Conservation (phyloP, 2,113 vertebrate species). For the Pseudorasbora parva region DNA sequence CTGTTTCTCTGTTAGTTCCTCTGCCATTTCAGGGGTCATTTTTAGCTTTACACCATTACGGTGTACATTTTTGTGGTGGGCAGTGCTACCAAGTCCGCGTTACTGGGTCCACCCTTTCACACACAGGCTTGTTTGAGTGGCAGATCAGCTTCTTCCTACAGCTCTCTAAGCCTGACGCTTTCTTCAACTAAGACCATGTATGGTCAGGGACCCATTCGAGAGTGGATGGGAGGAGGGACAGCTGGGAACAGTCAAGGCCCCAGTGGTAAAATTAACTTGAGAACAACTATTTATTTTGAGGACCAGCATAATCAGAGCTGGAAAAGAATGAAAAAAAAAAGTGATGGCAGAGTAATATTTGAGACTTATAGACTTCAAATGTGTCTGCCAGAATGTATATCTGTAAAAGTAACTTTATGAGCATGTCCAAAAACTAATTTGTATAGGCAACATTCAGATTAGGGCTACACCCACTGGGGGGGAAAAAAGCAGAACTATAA, state of each 20-base stretch:
- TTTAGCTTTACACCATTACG: slow-evolving; percentile 36
- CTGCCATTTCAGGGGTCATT: neutral
- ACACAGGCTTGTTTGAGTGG: slow-evolving; percentile 42
- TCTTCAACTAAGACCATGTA: slow-evolving; percentile 64
- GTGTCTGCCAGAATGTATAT: neutral
- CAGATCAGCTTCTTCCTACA: slow-evolving; percentile 48
- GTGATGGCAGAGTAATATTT: neutral
- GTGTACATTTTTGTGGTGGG: slow-evolving; percentile 27
- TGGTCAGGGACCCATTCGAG: slow-evolving; percentile 55
- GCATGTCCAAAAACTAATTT: neutral
- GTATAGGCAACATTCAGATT: neutral
- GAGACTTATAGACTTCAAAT: neutral
- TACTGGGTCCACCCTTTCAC: slow-evolving; percentile 44
- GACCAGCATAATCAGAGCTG: slow-evolving; percentile 42
- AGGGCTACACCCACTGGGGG: neutral
- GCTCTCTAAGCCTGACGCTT: slow-evolving; percentile 43
- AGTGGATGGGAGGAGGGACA: slow-evolving; percentile 55
- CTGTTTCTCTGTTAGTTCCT: slow-evolving; percentile 32
- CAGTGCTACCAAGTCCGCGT: neutral
- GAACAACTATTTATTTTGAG: slow-evolving; percentile 57
- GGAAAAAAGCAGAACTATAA: neutral
- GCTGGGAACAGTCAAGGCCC: slow-evolving; percentile 57
- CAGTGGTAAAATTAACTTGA: slow-evolving; percentile 58
- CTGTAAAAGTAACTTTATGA: neutral
- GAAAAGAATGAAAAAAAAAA: slow-evolving; percentile 35